Evolutionary conservation across 2,888 invertebrate genomes (phyloP), one percentile per base, ranked within the genome.

Genomic region (Teinopalpus imperialis): DNA sequence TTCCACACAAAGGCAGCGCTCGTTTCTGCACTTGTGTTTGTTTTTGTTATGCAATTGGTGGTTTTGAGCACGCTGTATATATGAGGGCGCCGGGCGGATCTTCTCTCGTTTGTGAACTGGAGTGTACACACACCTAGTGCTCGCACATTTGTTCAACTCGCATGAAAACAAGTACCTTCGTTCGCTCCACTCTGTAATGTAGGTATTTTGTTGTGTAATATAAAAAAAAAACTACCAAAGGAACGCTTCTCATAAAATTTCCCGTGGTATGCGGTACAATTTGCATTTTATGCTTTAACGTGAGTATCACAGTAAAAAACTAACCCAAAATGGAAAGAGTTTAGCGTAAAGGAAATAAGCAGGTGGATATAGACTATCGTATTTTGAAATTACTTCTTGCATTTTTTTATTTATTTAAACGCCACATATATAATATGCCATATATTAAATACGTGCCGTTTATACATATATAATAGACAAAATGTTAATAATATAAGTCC

Each of bases 31-130:
- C 74, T 79, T 67, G 74, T 79, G 74, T 81, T 82, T 85, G 80
- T 82, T 85, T 81, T 85, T 82, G 79, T 83, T 80, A 81, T 82
- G 81, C 83, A 85, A 85, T 85, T 86, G 79, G 75, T 71, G 76
- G 78, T 79, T 83, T 82, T 72, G 72, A 85, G 81, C 70, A 66
- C 61, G 68, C 69, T 72, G 63, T 46, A 41, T 46, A 41, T 23
- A 20, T 41, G 41, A 36, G 41, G 41, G 41, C 64, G 69, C 61
- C 46, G 68, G 58, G 66, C 61, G 65, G 61, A 70, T 73, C 69
- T 66, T 59, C 66, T 69, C 78, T 81, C 76, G 79, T 81, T 81
- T 81, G 80, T 72, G 71, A 74, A 71, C 66, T 78, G 69, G 69
- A 74, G 74, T 74, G 68, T 49, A 30, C 35, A 47, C 37, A 41